Conservation (phyloP, 2,113 vertebrate species). For the Pterocles orientalis region DNA sequence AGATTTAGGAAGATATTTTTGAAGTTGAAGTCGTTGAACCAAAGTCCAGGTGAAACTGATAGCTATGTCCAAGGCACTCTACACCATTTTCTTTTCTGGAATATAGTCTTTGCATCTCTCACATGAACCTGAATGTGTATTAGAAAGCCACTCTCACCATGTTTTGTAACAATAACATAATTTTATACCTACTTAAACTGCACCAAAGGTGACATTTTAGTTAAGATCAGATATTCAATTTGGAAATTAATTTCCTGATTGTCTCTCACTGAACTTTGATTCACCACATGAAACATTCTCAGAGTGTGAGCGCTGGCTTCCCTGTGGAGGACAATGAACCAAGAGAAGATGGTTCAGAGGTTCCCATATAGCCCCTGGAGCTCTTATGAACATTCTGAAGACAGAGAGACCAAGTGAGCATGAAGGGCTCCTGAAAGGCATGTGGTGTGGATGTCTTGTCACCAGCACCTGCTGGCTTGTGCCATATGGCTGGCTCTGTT, state of each 20-base stretch:
- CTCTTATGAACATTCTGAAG: not conserved
- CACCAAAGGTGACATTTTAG: not conserved
- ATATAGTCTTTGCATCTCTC: not conserved
- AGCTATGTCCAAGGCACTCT: not conserved
- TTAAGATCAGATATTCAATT: not conserved
- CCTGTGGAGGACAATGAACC: not conserved
- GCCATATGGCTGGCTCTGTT: not conserved
- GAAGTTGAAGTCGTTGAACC: not conserved
- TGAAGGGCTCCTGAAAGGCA: not conserved
- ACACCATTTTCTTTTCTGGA: not conserved
- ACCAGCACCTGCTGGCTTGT: not conserved
- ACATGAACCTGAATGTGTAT: not conserved
- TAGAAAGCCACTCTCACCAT: not conserved
- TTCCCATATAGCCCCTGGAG: not conserved
- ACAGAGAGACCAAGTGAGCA: not conserved
- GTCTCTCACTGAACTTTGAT: not conserved
- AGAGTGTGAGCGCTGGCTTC: not conserved
- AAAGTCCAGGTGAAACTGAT: not conserved
- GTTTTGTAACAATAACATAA: not conserved
- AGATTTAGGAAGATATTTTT: not conserved
- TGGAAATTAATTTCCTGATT: not conserved
- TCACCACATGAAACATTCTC: not conserved
- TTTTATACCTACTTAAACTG: not conserved
- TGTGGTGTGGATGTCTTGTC: not conserved
- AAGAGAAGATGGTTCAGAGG: not conserved